Percentiles rank a stretch among this genome's conserved stretches.
Conservation (phyloP, 1,140 invertebrate species). For the Ceratitis capitata region DNA sequence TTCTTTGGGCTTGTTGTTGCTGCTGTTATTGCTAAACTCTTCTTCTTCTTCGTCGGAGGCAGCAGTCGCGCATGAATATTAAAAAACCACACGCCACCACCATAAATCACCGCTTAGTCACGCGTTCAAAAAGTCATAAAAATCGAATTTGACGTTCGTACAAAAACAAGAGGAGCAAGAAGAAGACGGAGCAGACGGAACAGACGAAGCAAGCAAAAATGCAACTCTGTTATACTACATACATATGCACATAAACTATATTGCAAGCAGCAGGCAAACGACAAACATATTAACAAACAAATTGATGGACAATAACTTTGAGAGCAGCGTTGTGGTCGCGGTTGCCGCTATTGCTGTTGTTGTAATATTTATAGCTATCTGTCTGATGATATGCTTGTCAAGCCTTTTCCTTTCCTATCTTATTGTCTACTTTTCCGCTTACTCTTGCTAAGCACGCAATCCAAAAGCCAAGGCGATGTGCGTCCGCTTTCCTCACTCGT, state of each 20-base stretch:
- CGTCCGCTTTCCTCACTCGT: not conserved
- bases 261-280: not conserved
- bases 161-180: slow-evolving; percentile 35
- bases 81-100: slow-evolving; percentile 65
- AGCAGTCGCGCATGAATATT: slow-evolving; percentile 58
- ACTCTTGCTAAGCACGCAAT: not conserved
- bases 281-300: slow-evolving; percentile 12
- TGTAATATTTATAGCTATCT: not conserved
- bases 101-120: slow-evolving; percentile 66
- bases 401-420: too few relatives aligned
- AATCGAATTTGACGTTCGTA: slow-evolving; percentile 61
- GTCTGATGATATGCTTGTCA: too few relatives aligned
- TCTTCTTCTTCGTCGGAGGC: not conserved
- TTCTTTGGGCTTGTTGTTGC: not conserved
- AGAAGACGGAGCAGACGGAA: not conserved
- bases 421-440: not conserved
- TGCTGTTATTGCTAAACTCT: not conserved
- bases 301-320: not conserved
- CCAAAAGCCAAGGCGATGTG: not conserved
- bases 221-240: not conserved
- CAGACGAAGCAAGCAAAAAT: not conserved
- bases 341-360: not conserved
- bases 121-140: slow-evolving; percentile 65
- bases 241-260: not conserved
- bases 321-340: not conserved